Conservation (phyloP, 2,113 vertebrate genomes). For the Ammospiza nelsoni region DNA sequence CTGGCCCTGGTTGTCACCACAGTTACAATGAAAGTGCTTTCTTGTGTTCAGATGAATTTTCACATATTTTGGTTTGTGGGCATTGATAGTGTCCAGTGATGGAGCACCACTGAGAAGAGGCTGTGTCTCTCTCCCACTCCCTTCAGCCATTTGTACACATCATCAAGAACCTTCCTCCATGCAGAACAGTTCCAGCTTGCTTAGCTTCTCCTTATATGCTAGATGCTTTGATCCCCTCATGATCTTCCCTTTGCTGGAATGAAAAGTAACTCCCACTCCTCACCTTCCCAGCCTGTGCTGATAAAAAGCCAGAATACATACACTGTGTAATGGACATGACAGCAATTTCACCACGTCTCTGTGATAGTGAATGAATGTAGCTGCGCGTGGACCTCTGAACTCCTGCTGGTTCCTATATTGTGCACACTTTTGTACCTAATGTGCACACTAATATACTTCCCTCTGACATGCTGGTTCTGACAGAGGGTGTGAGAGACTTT, state of each 20-base stretch:
- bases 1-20: neutral
- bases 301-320: neutral
- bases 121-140: neutral
- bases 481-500: neutral
- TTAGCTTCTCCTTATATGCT: neutral
- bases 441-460: neutral
- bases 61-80: rapidly evolving
- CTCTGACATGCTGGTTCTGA: neutral
- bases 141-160: neutral
- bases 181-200: neutral
- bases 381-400: neutral
- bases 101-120: neutral
- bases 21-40: neutral
- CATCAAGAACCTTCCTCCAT: neutral
- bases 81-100: neutral
- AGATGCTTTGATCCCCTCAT: neutral
- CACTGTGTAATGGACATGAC: rapidly evolving
- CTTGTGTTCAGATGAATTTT: neutral
- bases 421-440: neutral
- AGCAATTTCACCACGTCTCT: rapidly evolving
- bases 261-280: neutral
- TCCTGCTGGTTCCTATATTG: neutral
- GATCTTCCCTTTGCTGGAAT: neutral
- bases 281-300: neutral
- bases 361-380: no score